Base-by-base conservation (phyloP, 2,797 vertebrate genomes). In the Poecilia gillii region DNA sequence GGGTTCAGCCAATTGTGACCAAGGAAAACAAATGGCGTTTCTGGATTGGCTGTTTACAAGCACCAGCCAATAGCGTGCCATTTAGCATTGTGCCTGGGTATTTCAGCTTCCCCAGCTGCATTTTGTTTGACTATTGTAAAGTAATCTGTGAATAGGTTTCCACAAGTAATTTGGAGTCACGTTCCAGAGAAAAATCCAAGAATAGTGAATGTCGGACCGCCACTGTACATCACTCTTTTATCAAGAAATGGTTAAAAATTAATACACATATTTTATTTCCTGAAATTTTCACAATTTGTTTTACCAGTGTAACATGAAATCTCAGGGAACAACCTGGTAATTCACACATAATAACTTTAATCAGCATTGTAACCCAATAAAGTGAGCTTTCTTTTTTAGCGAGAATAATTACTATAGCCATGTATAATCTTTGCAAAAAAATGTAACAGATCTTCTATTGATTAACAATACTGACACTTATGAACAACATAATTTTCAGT, bases 271-370 rank as follows among this genome's bases (percentile, higher is more conserved):
- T 28, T 43, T 43, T 71, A 46, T 45, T 45, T 71, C 68, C n/a
- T 45, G 68, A 71, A 71, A 71, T 46, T 28, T n/a, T 28, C 23
- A 11, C 36, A 68, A 13, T 28, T 28, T 28, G 13, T 28, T 71
- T 45, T 25, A 23, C n/a, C 12, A 28, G 0, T 4, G n/a, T 45
- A n/a, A 71, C 11, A 97, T 93, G 86, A 96, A 97, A 95, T 95
- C 85, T 91, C 93, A 94, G 91, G 92, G 95, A 95, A 95, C 94
- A 94, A 95, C 95, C 92, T 91, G 96, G 94, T 96, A 97, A 96
- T 96, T 96, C 96, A 98, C 97, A 96, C 93, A 96, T 93, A 97
- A 96, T 96, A 94, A 94, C 93, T 95, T 96, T 95, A 95, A 95
- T 95, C 91, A 95, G 94, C 93, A 90, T 94, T 88, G 93, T 94